Evolutionary conservation across 2,797 vertebrate species (phyloP), one percentile per base, ranked within the genome.

Genomic region (Hozukius guyotensis): DNA sequence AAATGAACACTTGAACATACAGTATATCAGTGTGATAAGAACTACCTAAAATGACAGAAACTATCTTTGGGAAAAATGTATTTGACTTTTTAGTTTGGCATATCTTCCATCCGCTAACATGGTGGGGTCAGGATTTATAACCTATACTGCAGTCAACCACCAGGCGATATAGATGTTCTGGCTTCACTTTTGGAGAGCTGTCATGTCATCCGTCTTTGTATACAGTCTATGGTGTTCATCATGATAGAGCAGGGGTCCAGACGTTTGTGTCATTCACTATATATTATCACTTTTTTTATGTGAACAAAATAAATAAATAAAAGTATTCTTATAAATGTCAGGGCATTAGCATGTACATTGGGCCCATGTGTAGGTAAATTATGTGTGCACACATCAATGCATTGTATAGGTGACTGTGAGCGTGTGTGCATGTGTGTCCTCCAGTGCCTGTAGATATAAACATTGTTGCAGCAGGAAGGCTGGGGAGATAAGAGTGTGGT

Each of bases 391-490:
- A 74, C 77, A 31, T 72, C 32, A 7, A 5, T 69, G 64, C 36
- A n/a, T 66, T 65, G 72, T 78, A 59, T 69, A 77, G 61, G 83
- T 73, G 70, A 65, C 64, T 72, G 77, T 78, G 68, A 78, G 24
- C 0, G 11, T 68, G 42, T 69, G 68, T 62, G 63, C 34, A 22
- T 42, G 64, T 68, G 55, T 83, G 64, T 34, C 53, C 78, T 72
- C 53, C 55, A 25, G 69, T 56, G 80, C 66, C 78, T 77, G 67
- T 69, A 88, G 79, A 89, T 80, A 78, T 46, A 82, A 88, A 86
- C 79, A 89, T 85, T 91, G 91, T 87, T 92, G 87, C 76, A 87
- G 87, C 75, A 87, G 85, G 61, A 86, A 88, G 79, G 77, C 79
- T 62, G 38, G 73, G 75, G 82, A 78, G 81, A 71, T 42, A 64